These are phyloP conservation scores for Drosophila lutescens DNA, from an alignment of 2,888 invertebrate genomes.

Conservation along the genomic window DNA sequence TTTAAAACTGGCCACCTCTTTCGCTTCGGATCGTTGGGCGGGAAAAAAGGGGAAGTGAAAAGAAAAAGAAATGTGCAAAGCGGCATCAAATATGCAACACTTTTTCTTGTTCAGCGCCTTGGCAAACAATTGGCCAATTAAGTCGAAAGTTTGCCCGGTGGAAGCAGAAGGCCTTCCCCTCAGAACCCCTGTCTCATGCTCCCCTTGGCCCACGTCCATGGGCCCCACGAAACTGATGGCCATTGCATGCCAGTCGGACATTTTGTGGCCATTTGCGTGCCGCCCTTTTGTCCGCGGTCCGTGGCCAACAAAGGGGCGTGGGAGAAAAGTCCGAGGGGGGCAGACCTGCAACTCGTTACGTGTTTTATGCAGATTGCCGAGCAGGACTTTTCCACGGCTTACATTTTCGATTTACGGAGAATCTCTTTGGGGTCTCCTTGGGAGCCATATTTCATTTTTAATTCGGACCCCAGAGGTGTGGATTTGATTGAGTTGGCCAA, in stretches of 20 bases:
- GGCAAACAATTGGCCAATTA: conserved; percentile 71
- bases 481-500: conserved; percentile 54
- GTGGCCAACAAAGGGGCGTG: conserved; percentile 21
- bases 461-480: conserved; percentile 52
- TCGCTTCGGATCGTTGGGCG: neutral
- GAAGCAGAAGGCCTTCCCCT: conserved; percentile 5
- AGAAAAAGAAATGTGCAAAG: conserved; percentile 17
- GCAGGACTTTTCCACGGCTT: conserved; percentile 46
- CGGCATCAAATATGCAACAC: conserved; percentile 60
- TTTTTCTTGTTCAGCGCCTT: conserved; percentile 49
- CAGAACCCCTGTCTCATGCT: neutral
- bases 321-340: neutral
- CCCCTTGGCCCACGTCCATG: conserved; percentile 10
- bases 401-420: conserved; percentile 55
- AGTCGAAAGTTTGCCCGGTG: conserved; percentile 62
- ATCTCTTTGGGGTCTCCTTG: conserved; percentile 23
- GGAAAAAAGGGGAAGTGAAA: neutral
- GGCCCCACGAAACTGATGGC: conserved; percentile 28
- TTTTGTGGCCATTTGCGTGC: conserved; percentile 70
- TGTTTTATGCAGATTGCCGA: conserved; percentile 70
- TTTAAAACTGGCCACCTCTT: conserved; percentile 39
- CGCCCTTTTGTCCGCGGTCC: conserved; percentile 30
- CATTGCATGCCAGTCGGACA: conserved; percentile 65
- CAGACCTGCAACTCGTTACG: conserved; percentile 53
- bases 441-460: conserved; percentile 56